Evolutionary conservation across 1,140 invertebrate species (phyloP).

Genomic region (Zeugodacus cucurbitae): DNA sequence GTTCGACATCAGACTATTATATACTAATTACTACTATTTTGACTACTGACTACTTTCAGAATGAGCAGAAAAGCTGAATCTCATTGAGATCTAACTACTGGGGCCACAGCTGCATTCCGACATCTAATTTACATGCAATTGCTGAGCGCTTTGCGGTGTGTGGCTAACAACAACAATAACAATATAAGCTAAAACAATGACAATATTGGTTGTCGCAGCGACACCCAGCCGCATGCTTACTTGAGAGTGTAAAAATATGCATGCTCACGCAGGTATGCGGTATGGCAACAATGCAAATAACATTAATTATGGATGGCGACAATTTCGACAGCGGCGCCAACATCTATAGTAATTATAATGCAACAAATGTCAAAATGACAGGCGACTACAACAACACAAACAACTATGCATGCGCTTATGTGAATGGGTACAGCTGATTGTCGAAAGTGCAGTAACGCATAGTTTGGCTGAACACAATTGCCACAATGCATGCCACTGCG

Average conservation of each 20-base stretch:
- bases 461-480: not conserved
- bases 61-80: no score
- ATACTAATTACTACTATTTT: no score
- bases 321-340: slow-evolving; percentile 19
- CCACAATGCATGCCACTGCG: not conserved
- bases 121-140: not conserved
- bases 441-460: not conserved
- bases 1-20: no score
- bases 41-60: no score
- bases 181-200: not conserved
- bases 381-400: not conserved
- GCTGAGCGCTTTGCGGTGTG: not conserved
- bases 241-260: not conserved
- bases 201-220: not conserved
- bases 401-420: no score
- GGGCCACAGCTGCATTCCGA: not conserved
- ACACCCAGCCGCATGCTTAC: not conserved
- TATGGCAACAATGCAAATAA: slow-evolving; percentile 16
- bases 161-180: not conserved
- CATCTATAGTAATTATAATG: slow-evolving; percentile 13
- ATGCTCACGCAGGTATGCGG: not conserved
- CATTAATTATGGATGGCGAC: slow-evolving; percentile 36
- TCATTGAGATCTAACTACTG: not conserved
- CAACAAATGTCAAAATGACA: slow-evolving; percentile 30
- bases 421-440: not conserved